Base-by-base conservation (phyloP, 2,113 vertebrate genomes). In the Hiodon tergisus region DNA sequence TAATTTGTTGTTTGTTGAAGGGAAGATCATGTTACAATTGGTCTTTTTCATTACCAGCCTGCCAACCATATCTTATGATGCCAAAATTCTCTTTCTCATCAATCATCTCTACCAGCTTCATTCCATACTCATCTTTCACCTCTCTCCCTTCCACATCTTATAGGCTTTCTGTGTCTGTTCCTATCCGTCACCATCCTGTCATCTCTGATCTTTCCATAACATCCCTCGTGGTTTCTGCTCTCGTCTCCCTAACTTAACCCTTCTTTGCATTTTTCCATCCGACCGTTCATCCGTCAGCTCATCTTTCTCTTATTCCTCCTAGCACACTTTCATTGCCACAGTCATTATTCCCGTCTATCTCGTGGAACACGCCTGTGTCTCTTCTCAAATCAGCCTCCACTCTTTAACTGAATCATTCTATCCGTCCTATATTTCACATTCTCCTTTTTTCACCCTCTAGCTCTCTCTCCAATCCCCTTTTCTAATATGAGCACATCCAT, bases 1-100 rank as follows among this genome's bases (percentile, higher is more conserved):
- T 80, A 67, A 68, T 50, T 65, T 72, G 69, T 52, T 73, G 79
- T 81, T 85, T 74, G 81, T 78, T 71, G 8, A 53, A 48, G 53
- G 52, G 60, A 4, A 50, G 76, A 68, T 66, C 16, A 55, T 55
- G 67, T 74, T 72, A 31, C 77, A 6, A 14, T 3, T 57, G 17
- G 11, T 8, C 55, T 31, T 46, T 11, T 17, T 60, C 59, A 47
- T 17, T 72, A 51, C 47, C 66, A 17, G 8, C 74, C 54, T n/a
- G 8, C 0, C 14, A 54, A 73, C 78, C 81, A 50, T 69, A 52
- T 14, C 68, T 54, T n/a, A 69, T 17, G 4, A 47, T 48, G 9
- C 65, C 65, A 53, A 9, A n/a, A 55, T 47, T 69, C 9, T 46
- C 66, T 31, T 10, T 13, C 69, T 11, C 31, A 31, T 31, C 31